A percentile compares a stretch with the other conserved stretches of the same genome.
phyloP scores from a whole-genome alignment of 2,797 vertebrate genomes.

The Typhlichthys subterraneus region DNA sequence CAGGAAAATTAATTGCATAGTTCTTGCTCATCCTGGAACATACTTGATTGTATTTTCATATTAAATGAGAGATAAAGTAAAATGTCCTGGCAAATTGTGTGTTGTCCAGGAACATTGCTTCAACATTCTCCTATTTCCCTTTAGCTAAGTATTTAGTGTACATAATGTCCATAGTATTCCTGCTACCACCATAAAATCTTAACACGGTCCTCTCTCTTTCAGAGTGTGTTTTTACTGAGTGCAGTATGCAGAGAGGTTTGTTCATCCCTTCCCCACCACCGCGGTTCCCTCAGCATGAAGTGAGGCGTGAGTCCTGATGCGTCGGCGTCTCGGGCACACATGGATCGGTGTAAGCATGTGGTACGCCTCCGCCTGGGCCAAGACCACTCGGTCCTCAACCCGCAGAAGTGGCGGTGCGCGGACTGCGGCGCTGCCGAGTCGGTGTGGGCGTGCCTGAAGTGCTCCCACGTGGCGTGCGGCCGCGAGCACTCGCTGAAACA shows the following conservation, averaged over 20 bases:
- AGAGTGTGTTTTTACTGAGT: conserved; percentile 71
- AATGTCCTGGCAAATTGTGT: too few species aligned
- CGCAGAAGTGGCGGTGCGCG: conserved; percentile 95
- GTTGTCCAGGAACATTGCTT: too few species aligned
- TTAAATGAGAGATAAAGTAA: too few species aligned
- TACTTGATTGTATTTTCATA: too few species aligned
- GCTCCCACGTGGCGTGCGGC: conserved; percentile 95
- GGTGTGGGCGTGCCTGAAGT: conserved; percentile 97
- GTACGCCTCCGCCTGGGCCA: conserved; percentile 94
- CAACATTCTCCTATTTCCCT: too few species aligned
- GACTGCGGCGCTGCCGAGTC: conserved; percentile 94
- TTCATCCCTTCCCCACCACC: too few species aligned
- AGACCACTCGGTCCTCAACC: conserved; percentile 97
- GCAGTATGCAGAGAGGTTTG: conserved; percentile 6
- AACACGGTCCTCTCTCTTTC: not conserved
- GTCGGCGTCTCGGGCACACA: conserved; percentile 67
- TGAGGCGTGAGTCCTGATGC: conserved; percentile 72
- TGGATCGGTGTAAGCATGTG: conserved; percentile 99
- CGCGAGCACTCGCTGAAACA: conserved; percentile 92
- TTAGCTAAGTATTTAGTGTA: too few species aligned
- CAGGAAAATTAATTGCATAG: too few species aligned
- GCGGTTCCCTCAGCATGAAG: too few species aligned
- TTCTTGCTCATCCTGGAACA: too few species aligned
- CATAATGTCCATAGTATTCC: too few species aligned
- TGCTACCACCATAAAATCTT: too few species aligned